phyloP scores from a whole-genome alignment of 2,888 invertebrate genomes.

The Leptarthrus brevirostris region DNA sequence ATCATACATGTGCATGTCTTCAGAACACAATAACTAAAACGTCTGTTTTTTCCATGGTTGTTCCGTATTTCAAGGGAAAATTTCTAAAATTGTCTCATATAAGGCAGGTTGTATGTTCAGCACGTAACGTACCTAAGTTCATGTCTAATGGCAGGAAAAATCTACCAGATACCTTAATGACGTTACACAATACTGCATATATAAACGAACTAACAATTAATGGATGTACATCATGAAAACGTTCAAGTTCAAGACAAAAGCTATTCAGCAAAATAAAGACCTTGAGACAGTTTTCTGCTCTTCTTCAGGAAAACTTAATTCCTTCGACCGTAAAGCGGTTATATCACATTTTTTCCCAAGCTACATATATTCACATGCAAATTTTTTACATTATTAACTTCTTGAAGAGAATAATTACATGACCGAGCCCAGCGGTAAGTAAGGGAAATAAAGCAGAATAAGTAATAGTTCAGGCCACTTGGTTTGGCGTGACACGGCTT shows the following conservation, averaged over 20 bases:
- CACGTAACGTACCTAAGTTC: too few species aligned
- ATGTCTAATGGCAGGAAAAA: not conserved
- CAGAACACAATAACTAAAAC: too few species aligned
- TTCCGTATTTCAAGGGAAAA: too few species aligned
- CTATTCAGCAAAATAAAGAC: conserved; percentile 22
- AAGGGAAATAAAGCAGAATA: conserved; percentile 37
- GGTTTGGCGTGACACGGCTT: conserved; percentile 19
- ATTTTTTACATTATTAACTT: conserved; percentile 34
- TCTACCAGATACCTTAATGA: not conserved
- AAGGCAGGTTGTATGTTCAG: too few species aligned
- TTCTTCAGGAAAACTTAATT: conserved; percentile 36
- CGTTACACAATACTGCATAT: conserved; percentile 31
- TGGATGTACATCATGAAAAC: conserved; percentile 40
- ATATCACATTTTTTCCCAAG: conserved; percentile 44
- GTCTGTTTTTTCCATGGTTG: too few species aligned
- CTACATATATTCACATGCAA: conserved; percentile 39
- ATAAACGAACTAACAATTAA: conserved; percentile 24
- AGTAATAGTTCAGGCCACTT: conserved; percentile 26
- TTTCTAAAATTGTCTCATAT: too few species aligned
- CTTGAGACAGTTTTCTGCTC: conserved; percentile 46
- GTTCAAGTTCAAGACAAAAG: conserved; percentile 44
- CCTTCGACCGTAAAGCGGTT: conserved; percentile 32
- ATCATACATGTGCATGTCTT: too few species aligned
- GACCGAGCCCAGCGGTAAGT: conserved; percentile 7
- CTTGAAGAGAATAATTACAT: conserved; percentile 20